Conservation (phyloP, 30 jellyfish, hydroid and myxozoan genomes). For the Pelagia noctiluca region DNA sequence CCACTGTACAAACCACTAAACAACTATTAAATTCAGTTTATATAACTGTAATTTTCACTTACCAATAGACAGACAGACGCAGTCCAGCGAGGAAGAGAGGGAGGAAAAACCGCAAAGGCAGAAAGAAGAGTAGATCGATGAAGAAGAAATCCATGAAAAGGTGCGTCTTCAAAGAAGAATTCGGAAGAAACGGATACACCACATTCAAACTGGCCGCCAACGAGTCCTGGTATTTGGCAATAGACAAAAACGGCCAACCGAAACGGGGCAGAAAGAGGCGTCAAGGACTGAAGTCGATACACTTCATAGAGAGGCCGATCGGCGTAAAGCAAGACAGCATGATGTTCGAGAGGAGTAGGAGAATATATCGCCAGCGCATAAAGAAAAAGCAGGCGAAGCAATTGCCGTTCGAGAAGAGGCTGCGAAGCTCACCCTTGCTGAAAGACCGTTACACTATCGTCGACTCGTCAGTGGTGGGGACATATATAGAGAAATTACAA, state of each 20-base stretch:
- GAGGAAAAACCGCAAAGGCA: constrained; percentile 13
- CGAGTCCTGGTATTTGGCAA: constrained; percentile 73
- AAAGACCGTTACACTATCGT: no score
- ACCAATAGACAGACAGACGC: constrained; percentile 59
- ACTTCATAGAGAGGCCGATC: constrained; percentile 66
- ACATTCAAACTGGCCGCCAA: constrained; percentile 46
- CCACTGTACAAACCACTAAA: no score
- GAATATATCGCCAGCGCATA: constrained; percentile 21
- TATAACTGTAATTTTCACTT: neutral
- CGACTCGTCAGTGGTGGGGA: neutral
- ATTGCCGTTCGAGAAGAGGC: constrained; percentile 1
- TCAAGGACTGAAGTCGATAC: constrained; percentile 16
- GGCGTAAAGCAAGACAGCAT: constrained; percentile 49
- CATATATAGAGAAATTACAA: neutral
- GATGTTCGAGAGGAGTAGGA: constrained; percentile 51
- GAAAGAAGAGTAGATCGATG: constrained; percentile 13
- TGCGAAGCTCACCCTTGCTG: neutral
- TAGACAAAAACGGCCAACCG: constrained; percentile 50
- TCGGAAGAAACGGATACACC: constrained; percentile 59
- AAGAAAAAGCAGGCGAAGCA: constrained; percentile 47
- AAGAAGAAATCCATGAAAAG: constrained; percentile 52
- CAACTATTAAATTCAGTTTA: neutral
- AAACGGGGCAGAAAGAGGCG: constrained; percentile 36
- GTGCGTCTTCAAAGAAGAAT: constrained; percentile 62
- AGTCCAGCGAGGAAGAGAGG: constrained; percentile 9